Conservation (phyloP, 2,113 vertebrate genomes). For the Hyla sarda region DNA sequence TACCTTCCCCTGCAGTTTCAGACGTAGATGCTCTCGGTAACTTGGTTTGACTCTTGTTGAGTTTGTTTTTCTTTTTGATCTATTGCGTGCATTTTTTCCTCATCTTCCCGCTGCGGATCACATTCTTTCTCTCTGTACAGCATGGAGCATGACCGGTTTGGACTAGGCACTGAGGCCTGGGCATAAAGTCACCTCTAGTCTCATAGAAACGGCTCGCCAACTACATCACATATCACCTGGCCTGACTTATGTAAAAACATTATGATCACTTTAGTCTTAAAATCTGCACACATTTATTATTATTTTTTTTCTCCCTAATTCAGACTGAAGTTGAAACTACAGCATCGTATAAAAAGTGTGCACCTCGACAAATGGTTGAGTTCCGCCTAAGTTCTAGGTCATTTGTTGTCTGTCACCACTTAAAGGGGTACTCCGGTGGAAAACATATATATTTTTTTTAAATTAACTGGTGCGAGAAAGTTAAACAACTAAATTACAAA, state of each 20-base stretch:
- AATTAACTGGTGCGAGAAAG: too few relatives aligned
- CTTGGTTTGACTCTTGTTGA: constrained; percentile 51
- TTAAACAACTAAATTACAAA: too few relatives aligned
- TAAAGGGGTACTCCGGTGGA: too few relatives aligned
- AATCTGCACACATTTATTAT: background rate
- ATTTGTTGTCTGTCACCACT: background rate
- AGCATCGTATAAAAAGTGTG: background rate
- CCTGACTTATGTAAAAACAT: background rate
- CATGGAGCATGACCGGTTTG: constrained; percentile 53
- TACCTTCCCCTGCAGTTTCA: constrained; percentile 61
- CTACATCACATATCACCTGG: background rate
- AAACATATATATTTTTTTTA: too few relatives aligned
- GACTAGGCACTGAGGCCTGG: background rate
- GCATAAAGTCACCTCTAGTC: background rate
- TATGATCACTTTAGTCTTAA: background rate
- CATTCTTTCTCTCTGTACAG: background rate
- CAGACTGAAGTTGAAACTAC: background rate
- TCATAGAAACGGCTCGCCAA: background rate
- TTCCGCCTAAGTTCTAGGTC: too few relatives aligned
- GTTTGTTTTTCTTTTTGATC: constrained; percentile 5
- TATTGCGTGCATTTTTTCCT: constrained; percentile 38
- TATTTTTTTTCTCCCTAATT: background rate
- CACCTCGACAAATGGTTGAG: too few relatives aligned
- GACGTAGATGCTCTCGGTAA: constrained; percentile 64
- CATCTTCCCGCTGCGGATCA: background rate